phyloP scores from a whole-genome alignment of 2,113 vertebrate species.

The Salminus brasiliensis region DNA sequence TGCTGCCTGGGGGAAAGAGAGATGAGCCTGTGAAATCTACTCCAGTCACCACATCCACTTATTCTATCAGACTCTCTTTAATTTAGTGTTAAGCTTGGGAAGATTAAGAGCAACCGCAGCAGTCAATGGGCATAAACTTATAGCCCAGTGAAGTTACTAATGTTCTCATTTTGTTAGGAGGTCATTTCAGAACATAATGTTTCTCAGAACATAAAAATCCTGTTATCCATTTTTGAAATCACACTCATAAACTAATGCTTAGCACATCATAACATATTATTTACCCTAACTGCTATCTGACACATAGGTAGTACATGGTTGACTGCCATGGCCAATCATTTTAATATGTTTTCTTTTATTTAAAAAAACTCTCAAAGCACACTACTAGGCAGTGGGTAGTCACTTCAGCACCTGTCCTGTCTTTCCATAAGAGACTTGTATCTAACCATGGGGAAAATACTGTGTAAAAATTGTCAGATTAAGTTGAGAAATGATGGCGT shows the following conservation, averaged over 20 bases:
- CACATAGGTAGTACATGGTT: not conserved
- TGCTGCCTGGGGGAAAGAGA: constrained; percentile 84
- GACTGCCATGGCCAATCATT: not conserved
- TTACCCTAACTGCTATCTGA: not conserved
- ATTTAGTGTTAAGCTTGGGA: not conserved
- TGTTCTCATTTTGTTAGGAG: not conserved
- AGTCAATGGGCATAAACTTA: not conserved
- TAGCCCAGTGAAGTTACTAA: not conserved
- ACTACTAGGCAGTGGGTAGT: too few species aligned
- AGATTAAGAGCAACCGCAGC: not conserved
- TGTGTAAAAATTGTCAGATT: too few species aligned
- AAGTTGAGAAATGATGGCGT: not conserved
- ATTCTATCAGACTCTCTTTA: not conserved
- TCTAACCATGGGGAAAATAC: too few species aligned
- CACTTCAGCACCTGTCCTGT: too few species aligned
- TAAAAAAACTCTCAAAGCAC: too few species aligned
- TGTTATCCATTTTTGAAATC: too few species aligned
- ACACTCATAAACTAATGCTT: not conserved
- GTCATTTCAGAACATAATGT: too few species aligned
- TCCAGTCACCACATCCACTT: not conserved
- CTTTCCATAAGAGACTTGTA: too few species aligned
- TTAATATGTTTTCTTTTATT: too few species aligned
- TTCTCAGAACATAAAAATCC: not conserved
- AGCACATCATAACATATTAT: too few species aligned
- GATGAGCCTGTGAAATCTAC: constrained; percentile 54